Percentiles rank a stretch among this genome's conserved stretches.
These are phyloP conservation scores for Streblospio benedicti DNA, from an alignment of 1,140 invertebrate species.

Conservation along the genomic window DNA sequence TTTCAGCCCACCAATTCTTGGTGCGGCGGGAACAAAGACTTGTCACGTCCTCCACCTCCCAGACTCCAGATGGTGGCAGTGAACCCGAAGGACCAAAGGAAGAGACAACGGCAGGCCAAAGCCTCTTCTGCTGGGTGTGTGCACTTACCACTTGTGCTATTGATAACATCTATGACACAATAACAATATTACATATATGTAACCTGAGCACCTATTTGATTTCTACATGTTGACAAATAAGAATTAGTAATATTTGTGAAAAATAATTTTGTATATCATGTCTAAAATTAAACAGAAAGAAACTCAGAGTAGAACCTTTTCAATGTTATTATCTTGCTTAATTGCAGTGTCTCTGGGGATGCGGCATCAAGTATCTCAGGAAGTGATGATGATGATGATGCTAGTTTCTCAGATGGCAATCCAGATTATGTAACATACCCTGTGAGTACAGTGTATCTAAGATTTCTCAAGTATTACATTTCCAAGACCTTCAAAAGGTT, in stretches of 20 bases:
- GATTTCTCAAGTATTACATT: too few relatives aligned
- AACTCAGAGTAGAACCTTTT: not conserved
- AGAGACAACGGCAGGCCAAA: too few relatives aligned
- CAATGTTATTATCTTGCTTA: not conserved
- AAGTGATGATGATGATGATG: constrained; percentile 2
- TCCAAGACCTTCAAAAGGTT: too few relatives aligned
- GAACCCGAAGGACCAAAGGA: too few relatives aligned
- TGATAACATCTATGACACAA: too few relatives aligned
- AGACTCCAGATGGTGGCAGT: too few relatives aligned
- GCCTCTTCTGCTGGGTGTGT: too few relatives aligned
- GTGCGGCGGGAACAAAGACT: too few relatives aligned
- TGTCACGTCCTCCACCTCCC: too few relatives aligned
- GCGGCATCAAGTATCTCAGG: not conserved
- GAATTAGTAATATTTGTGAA: not conserved
- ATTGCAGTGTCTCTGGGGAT: not conserved
- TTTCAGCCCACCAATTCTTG: too few relatives aligned
- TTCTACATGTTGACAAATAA: not conserved
- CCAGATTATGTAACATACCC: constrained; percentile 14
- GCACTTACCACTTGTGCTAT: too few relatives aligned
- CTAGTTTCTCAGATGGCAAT: constrained; percentile 23
- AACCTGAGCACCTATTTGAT: not conserved
- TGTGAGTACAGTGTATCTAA: too few relatives aligned
- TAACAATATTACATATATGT: not conserved
- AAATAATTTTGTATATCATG: not conserved
- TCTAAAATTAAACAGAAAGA: not conserved